These are phyloP conservation scores for Hirundichthys speculiger DNA, from an alignment of 2,113 vertebrate species.

Conservation along the genomic window DNA sequence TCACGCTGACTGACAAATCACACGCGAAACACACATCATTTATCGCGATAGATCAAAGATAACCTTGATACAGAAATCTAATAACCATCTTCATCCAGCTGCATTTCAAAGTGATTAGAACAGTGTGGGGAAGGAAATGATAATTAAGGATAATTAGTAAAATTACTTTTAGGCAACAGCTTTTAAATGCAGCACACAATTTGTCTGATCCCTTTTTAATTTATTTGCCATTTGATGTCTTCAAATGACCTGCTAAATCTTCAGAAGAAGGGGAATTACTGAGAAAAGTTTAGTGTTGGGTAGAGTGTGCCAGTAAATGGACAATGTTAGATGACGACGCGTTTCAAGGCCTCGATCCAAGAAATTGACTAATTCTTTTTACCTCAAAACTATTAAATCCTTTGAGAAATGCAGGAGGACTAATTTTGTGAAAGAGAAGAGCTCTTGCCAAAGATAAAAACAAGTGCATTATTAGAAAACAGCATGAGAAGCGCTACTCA, in stretches of 20 bases:
- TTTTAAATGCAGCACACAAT: slow-evolving; percentile 17
- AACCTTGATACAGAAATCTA: slow-evolving; percentile 39
- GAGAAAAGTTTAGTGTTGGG: slow-evolving; percentile 18
- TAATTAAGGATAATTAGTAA: slow-evolving; percentile 56
- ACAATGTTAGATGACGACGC: slow-evolving; percentile 12
- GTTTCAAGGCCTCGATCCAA: too few relatives aligned
- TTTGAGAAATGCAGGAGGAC: too few relatives aligned
- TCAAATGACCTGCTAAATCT: slow-evolving; percentile 29
- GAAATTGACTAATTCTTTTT: too few relatives aligned
- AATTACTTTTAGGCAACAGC: slow-evolving; percentile 36
- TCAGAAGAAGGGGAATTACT: slow-evolving; percentile 34
- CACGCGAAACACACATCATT: slow-evolving; percentile 9
- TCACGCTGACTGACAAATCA: slow-evolving; percentile 14
- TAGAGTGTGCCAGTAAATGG: slow-evolving; percentile 7
- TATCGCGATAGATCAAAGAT: slow-evolving; percentile 12
- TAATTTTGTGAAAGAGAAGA: too few relatives aligned
- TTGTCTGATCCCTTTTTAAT: slow-evolving; percentile 24
- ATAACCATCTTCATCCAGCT: slow-evolving; percentile 38
- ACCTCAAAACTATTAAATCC: too few relatives aligned
- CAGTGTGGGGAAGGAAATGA: slow-evolving; percentile 31
- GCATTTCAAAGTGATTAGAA: slow-evolving; percentile 31
- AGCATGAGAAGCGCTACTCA: slow-evolving; percentile 79
- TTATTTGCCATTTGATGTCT: slow-evolving; percentile 41
- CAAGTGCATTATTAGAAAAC: too few relatives aligned
- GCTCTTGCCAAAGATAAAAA: too few relatives aligned